phyloP scores from a whole-genome alignment of 2,888 invertebrate species.

The Exephanes ischioxanthus region DNA sequence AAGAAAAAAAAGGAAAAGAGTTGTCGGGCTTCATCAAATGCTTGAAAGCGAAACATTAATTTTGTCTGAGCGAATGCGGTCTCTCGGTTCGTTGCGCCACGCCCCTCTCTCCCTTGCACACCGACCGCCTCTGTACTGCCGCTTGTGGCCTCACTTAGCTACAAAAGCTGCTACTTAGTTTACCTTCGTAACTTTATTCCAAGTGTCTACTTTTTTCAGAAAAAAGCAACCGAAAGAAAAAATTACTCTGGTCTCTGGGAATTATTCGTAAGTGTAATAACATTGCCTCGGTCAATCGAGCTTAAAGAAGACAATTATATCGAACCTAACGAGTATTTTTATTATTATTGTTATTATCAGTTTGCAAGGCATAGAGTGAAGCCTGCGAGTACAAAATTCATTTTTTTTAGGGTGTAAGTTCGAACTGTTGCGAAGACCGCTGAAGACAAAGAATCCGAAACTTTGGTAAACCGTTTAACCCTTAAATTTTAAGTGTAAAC shows the following conservation, averaged over 20 bases:
- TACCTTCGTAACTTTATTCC: not conserved
- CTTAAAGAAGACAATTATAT: not conserved
- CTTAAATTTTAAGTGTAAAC: too few relatives aligned
- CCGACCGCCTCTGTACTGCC: not conserved
- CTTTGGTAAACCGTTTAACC: too few relatives aligned
- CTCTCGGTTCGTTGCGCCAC: slow-evolving; percentile 17
- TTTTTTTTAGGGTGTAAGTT: too few relatives aligned
- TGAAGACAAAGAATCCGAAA: too few relatives aligned
- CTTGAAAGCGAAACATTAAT: slow-evolving; percentile 16
- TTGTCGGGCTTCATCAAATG: slow-evolving; percentile 2
- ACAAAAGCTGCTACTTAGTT: not conserved
- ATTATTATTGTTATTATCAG: too few relatives aligned
- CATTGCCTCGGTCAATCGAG: not conserved
- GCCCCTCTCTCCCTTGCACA: slow-evolving; percentile 1
- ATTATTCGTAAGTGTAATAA: too few relatives aligned
- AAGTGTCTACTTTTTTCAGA: not conserved
- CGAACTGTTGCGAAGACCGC: too few relatives aligned
- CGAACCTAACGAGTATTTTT: not conserved
- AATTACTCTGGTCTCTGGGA: not conserved
- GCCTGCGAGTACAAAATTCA: too few relatives aligned
- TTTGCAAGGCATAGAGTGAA: too few relatives aligned
- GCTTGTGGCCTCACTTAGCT: too few relatives aligned
- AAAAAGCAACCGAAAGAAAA: slow-evolving; percentile 28
- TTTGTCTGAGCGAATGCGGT: slow-evolving; percentile 10
- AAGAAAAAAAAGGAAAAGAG: not conserved